Conservation (phyloP, 2,888 invertebrate species). For the Cryptosula pallasiana region DNA sequence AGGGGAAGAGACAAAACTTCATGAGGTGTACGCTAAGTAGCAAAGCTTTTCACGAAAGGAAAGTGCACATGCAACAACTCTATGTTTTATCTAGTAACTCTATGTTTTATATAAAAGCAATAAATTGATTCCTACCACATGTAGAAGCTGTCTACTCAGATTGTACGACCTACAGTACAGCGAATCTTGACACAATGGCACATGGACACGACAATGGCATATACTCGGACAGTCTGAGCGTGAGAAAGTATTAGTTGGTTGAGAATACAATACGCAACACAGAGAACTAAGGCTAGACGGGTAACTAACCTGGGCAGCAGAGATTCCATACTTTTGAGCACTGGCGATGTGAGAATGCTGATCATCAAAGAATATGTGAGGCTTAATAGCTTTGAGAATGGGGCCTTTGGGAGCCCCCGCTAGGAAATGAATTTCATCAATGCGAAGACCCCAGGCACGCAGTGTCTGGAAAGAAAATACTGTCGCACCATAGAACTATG, state of each 20-base stretch:
- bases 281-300: no score
- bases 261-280: no score
- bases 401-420: constrained; percentile 22
- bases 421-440: constrained; percentile 15
- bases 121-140: background rate
- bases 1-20: no score
- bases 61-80: no score
- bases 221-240: background rate
- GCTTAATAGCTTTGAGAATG: constrained; percentile 10
- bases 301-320: constrained; percentile 13
- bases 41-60: no score
- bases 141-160: background rate
- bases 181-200: background rate
- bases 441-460: background rate
- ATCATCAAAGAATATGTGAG: constrained; percentile 20
- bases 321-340: constrained; percentile 3
- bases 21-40: no score
- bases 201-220: no score
- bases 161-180: background rate
- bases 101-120: background rate
- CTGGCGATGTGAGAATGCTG: constrained; percentile 22
- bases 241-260: no score
- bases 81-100: background rate
- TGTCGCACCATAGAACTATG: no score
- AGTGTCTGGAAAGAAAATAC: background rate